Base-by-base conservation (phyloP, 2,113 vertebrate species). In the Cromileptes altivelis region DNA sequence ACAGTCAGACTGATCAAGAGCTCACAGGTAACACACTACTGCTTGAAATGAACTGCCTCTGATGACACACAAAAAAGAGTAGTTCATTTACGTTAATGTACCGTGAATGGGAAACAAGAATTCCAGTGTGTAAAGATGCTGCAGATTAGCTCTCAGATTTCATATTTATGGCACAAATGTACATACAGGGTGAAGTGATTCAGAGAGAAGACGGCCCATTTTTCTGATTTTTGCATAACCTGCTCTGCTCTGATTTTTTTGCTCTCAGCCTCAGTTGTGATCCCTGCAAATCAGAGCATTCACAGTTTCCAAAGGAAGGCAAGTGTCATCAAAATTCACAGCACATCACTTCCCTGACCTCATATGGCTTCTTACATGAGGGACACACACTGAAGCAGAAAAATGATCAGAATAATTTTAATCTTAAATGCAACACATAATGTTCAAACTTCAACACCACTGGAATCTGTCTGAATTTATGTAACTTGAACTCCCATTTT, bases 251-350 rank as follows among this genome's bases (percentile, higher is more conserved):
- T 80, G 14, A 23, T 60, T 13, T 71, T 30, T 81, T 5, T 75
- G 47, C 49, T 62, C 33, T 68, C 70, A 95, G 93, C 91, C 23
- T 94, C 97, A 55, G 93, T 96, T 82, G 92, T 97, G 58, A 94
- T 97, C 73, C 95, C 97, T 47, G 21, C 95, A 68, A 95, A 91
- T 74, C 95, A 96, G 91, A 93, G 91, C 85, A 89, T 96, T 81
- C 95, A 91, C 60, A 94, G 87, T 82, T 96, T 97, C 82, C 85
- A 92, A 57, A 81, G 94, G 75, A 96, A 97, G 88, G 86, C 92
- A 94, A 97, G 85, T 87, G 15, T 52, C 17, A 33, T 45, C 4
- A 21, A 15, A 10, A 18, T 75, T 37, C 62, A 7, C 47, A 77
- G n/a, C 6, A 5, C 6, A 17, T 58, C 18, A 19, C 47, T 17